A percentile compares a stretch with the other conserved stretches of the same genome.
Conservation (phyloP, 2,113 vertebrate species). For the Nanorana parkeri region DNA sequence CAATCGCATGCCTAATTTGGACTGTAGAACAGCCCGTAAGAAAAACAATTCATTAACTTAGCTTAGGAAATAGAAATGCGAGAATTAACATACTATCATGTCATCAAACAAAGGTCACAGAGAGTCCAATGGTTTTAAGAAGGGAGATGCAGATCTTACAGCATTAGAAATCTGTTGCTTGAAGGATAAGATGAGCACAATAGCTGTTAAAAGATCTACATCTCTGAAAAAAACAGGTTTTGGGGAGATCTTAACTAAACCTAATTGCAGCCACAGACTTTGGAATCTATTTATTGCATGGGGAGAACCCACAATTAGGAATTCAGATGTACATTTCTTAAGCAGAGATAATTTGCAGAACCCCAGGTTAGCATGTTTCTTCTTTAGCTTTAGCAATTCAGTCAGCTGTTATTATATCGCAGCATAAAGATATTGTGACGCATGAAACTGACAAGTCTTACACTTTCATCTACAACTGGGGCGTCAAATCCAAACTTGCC, state of each 20-base stretch:
- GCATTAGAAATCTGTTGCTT: slow-evolving; percentile 57
- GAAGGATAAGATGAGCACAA: slow-evolving; percentile 35
- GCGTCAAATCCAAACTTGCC: no score
- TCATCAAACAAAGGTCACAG: slow-evolving; percentile 57
- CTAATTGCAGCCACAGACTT: slow-evolving; percentile 50
- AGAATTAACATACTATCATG: slow-evolving; percentile 54
- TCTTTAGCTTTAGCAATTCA: slow-evolving; percentile 13
- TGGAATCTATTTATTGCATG: slow-evolving; percentile 54
- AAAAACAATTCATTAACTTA: slow-evolving; percentile 57
- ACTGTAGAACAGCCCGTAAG: slow-evolving; percentile 49
- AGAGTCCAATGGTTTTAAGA: slow-evolving; percentile 57
- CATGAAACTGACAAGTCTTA: background rate
- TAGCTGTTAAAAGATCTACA: slow-evolving; percentile 54
- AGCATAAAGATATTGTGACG: background rate
- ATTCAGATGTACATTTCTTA: slow-evolving; percentile 46
- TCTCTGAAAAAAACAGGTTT: slow-evolving; percentile 35
- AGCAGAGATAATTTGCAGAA: slow-evolving; percentile 39
- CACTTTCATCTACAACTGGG: no score
- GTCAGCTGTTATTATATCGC: background rate
- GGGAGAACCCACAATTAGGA: slow-evolving; percentile 50
- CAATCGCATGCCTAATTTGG: slow-evolving; percentile 53
- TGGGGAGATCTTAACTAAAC: slow-evolving; percentile 51
- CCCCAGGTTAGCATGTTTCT: slow-evolving; percentile 20
- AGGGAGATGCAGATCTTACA: slow-evolving; percentile 51
- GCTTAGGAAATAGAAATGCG: slow-evolving; percentile 56